Base-by-base conservation (phyloP, 2,797 vertebrate species). In the Nasua narica region DNA sequence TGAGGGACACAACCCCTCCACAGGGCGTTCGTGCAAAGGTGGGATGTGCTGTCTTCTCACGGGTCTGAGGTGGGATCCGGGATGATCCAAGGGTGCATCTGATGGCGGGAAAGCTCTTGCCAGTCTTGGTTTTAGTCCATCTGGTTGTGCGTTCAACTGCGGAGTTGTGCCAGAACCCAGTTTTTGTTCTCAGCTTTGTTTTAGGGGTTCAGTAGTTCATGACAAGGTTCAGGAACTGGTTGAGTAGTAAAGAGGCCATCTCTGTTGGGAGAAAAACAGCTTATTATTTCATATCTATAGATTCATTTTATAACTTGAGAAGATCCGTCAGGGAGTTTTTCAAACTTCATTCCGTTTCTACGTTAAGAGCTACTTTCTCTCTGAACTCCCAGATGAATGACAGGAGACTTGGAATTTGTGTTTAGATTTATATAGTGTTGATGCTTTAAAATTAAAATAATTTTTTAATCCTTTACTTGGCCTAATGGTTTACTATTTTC, bases 401-500 rank as follows among this genome's bases (percentile, higher is more conserved):
- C 69, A 97, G 94, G 87, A 98, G 56, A 65, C 98, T 97, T 98
- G 95, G 35, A 97, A 97, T 98, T 98, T 98, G 92, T 94, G 72
- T 97, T 98, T 96, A 94, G 18, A 96, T 97, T 98, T 98, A 90
- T 95, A 93, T 98, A 97, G 94, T 98, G 90, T 97, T 97, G 84
- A 86, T 62, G n/a, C 76, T 98, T 97, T 97, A 96, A 98, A 98
- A 98, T 98, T 97, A 98, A 98, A 98, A 97, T 98, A 96, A 98
- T 98, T 98, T 97, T 98, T 98, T 97, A 98, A 97, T 97, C 90
- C 79, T 78, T 96, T 96, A 95, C 93, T 98, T 96, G 97, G 96
- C 98, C 97, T 98, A 97, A 98, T 98, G 97, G 95, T 96, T 98
- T 97, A 97, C 96, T 92, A 78, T 99, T 99, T 99, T 98, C 98